Base-by-base conservation (phyloP, 2,888 invertebrate species). In the Petrophora chlorosata region DNA sequence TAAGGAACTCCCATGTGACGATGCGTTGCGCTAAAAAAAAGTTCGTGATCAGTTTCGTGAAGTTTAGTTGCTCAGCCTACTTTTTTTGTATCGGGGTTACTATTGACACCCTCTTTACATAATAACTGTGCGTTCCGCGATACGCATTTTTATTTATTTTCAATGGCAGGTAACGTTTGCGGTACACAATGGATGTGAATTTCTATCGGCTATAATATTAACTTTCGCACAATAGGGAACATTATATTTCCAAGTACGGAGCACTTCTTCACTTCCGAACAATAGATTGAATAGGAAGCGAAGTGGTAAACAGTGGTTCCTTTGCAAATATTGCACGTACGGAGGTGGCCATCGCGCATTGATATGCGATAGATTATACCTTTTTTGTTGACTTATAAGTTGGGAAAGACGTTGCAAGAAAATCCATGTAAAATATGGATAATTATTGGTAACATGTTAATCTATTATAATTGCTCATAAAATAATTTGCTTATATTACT, bases 251-350 rank as follows among this genome's bases (percentile, higher is more conserved):
- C 80, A 82, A 84, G 85, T 82, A 83, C 77, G 74, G 69, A 73
- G 79, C 79, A 85, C 84, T 87, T 88, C 85, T 88, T 85, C 87
- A 87, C 87, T 88, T 87, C 81, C 85, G 75, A 89, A 90, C 87
- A 90, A 90, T 79, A 78, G 79, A 65, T 76, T 85, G 79, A 85
- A 89, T 86, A 71, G 81, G 75, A 84, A 80, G 79, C 86, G 85
- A 90, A 88, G 82, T 89, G 90, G 88, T 88, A 87, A 88, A 86
- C 87, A 86, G 81, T 77, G 81, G 77, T 79, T 76, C 73, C 74
- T 73, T 76, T 68, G 63, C 67, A 75, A 75, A 74, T 73, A 65
- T 65, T 65, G 66, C 70, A 62, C 59, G 61, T 61, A 57, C 67
- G 61, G 71, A 67, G 68, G 62, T 72, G 51, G 53, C 25, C 39